Evolutionary conservation across 2,888 invertebrate species (phyloP).

Genomic region (Torymus tubicola): DNA sequence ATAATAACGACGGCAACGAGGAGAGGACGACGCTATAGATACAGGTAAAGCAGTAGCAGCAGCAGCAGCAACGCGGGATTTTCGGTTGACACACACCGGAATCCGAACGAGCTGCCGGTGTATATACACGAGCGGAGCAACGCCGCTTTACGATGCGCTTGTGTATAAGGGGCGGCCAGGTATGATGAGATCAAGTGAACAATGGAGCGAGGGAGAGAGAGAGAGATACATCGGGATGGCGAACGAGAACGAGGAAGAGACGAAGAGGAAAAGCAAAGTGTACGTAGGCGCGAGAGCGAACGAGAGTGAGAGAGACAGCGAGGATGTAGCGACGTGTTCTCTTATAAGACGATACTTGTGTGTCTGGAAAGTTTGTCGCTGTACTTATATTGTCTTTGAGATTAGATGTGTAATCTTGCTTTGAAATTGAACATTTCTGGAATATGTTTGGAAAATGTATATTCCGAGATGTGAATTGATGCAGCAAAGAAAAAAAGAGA

Average conservation of each 20-base stretch:
- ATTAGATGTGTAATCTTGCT: neutral
- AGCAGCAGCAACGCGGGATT: constrained; percentile 1
- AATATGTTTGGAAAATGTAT: too few species aligned
- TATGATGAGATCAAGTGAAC: constrained; percentile 26
- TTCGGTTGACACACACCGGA: constrained; percentile 27
- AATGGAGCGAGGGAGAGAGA: constrained; percentile 33
- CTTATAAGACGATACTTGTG: constrained; percentile 41
- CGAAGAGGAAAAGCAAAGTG: too few species aligned
- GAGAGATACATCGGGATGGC: neutral
- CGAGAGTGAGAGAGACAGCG: constrained; percentile 18
- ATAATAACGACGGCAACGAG: constrained; percentile 43
- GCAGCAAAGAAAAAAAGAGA: too few species aligned
- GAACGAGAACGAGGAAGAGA: too few species aligned
- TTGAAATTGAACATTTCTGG: neutral
- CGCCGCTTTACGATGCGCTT: constrained; percentile 28
- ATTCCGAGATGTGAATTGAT: too few species aligned
- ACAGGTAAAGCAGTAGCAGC: too few species aligned
- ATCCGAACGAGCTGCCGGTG: too few species aligned
- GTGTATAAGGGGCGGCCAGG: constrained; percentile 20
- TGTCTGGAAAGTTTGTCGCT: constrained; percentile 46
- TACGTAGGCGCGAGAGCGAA: too few species aligned
- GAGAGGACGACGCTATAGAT: neutral
- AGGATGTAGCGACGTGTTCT: neutral
- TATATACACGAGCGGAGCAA: neutral
- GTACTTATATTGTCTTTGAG: constrained; percentile 6